Conservation (phyloP, 2,113 vertebrate genomes). For the Epinephelus moara region DNA sequence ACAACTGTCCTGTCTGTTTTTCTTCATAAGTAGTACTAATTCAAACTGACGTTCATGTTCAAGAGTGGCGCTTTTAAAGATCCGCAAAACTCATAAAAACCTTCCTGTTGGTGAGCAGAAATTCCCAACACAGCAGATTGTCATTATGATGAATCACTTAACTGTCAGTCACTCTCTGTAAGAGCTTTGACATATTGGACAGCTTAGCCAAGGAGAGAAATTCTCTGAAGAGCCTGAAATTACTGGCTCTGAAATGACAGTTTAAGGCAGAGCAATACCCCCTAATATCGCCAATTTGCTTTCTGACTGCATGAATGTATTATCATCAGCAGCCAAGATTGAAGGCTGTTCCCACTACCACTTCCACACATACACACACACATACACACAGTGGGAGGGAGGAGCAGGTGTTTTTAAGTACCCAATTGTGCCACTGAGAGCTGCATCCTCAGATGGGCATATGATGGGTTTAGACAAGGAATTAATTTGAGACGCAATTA, state of each 20-base stretch:
- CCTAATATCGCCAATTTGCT: slow-evolving; percentile 40
- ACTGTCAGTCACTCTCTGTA: slow-evolving; percentile 45
- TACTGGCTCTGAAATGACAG: slow-evolving; percentile 39
- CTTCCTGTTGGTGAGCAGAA: slow-evolving; percentile 2
- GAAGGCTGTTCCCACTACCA: not conserved
- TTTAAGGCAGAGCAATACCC: slow-evolving; percentile 15
- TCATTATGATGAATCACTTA: slow-evolving; percentile 57
- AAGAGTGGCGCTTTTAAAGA: slow-evolving; percentile 8
- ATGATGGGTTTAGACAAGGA: slow-evolving; percentile 79
- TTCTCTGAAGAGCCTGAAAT: slow-evolving; percentile 42
- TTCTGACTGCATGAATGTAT: slow-evolving; percentile 28
- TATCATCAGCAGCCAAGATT: slow-evolving; percentile 21
- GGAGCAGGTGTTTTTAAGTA: slow-evolving; percentile 74
- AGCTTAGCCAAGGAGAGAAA: slow-evolving; percentile 17
- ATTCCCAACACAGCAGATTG: slow-evolving; percentile 32
- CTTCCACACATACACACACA: not conserved
- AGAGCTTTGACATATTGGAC: slow-evolving; percentile 42
- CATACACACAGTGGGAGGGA: slow-evolving; percentile 10
- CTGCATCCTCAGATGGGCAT: slow-evolving; percentile 69
- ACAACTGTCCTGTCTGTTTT: slow-evolving; percentile 1
- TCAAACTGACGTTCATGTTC: slow-evolving; percentile 28
- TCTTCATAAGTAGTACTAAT: not conserved
- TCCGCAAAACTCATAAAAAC: slow-evolving; percentile 13
- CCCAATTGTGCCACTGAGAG: slow-evolving; percentile 49
- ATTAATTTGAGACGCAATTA: slow-evolving; percentile 78